Base-by-base conservation (phyloP, 2,888 invertebrate genomes). In the Sphaerophoria rueppellii region DNA sequence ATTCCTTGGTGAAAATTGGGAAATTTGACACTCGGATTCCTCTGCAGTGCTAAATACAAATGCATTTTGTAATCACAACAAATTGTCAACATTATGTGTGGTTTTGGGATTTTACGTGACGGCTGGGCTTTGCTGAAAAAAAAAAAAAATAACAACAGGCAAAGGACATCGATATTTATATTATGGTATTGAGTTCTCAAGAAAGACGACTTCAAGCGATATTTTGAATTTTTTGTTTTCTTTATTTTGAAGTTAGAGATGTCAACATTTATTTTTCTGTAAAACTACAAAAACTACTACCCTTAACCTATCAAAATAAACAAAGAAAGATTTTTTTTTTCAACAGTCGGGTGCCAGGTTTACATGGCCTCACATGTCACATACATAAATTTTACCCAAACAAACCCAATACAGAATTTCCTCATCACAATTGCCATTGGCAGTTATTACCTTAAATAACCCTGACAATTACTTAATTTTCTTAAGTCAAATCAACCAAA, bases 391-490 rank as follows among this genome's bases (percentile, higher is more conserved):
- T 24, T 24, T 2, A 24, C 24, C 24, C 24, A 24, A 24, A 55
- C 32, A 65, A 37, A 58, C 24, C 46, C 57, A 46, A 70, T 50
- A 35, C 35, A 16, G 16, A 35, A 57, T 55, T 14, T 32, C 70
- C 57, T 52, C 57, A 54, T 69, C 43, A 40, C 70, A 79, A 67
- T 79, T 71, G 58, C 37, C 57, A 70, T 61, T 71, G 58, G 48
- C 63, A 70, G 79, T 74, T 82, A 83, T 79, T 83, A 65, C 83
- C 83, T 74, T 79, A 75, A 83, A 83, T 79, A 67, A 74, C 74
- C 57, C 74, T 82, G 78, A 70, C 82, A 82, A 82, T 82, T 78
- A 82, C 82, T 74, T 82, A 82, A 82, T 74, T 78, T 67, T 70
- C 63, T 35, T 61, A 69, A 67, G 69, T 80, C 75, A 54, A 74